Evolutionary conservation across 1,140 invertebrate species (phyloP).

Genomic region (Hermetia illucens): DNA sequence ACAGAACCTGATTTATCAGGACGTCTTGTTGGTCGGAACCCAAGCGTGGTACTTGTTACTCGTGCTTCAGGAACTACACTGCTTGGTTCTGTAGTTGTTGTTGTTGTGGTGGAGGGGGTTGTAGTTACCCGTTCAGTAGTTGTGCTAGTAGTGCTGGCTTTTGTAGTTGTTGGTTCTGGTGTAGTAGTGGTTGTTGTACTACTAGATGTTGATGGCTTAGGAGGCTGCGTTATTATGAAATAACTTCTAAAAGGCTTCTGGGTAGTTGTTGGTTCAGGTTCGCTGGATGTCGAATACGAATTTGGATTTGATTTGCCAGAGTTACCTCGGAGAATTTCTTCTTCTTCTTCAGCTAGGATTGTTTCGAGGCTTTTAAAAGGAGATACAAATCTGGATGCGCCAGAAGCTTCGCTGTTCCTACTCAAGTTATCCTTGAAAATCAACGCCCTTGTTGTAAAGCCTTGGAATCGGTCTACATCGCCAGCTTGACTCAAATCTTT

Average conservation of each 20-base stretch:
- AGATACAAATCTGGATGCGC: conserved; percentile 20
- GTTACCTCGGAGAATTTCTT: conserved; percentile 8
- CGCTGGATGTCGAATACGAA: conserved; percentile 10
- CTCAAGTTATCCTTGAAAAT: conserved; percentile 19
- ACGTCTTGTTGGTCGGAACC: no score
- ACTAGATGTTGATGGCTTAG: conserved; percentile 9
- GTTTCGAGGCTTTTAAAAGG: conserved; percentile 27
- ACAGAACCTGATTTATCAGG: no score
- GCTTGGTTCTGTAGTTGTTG: conserved; percentile 3
- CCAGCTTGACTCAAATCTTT: no score
- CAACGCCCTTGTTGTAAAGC: conserved; percentile 16
- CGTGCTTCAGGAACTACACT: no score
- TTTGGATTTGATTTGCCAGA: conserved; percentile 8
- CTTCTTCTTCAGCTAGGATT: conserved; percentile 19
- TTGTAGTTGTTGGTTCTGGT: conserved; percentile 6
- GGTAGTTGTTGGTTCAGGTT: conserved; percentile 8
- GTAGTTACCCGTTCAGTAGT: conserved; percentile 5
- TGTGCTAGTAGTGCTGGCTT: conserved; percentile 4
- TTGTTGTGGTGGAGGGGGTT: conserved; percentile 1
- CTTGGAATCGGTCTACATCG: no score
- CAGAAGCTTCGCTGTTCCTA: conserved; percentile 12
- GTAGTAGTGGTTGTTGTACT: conserved; percentile 11
- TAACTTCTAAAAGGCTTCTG: conserved; percentile 15
- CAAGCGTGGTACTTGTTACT: no score
- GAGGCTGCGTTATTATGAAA: conserved; percentile 9